Evolutionary conservation across 2,797 vertebrate species (phyloP), one percentile per base, ranked within the genome.

Genomic region (Capromys pilorides): DNA sequence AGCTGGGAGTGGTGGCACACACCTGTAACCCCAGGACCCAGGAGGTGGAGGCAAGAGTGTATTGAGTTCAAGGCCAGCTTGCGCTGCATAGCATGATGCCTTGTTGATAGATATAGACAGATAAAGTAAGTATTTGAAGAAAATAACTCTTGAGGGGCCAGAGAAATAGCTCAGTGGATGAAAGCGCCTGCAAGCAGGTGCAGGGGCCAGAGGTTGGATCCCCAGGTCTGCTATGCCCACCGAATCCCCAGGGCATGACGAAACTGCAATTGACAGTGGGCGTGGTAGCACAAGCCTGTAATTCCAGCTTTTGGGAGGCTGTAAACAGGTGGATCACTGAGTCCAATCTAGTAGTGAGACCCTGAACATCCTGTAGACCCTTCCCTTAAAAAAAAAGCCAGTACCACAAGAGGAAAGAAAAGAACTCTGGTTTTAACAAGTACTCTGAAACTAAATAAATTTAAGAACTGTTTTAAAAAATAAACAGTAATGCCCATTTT

Each of bases 401-500:
- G 45, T 45, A 45, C 45, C 45, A 45, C 45, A 45, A 45, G 45
- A 45, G 45, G 45, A 45, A 45, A 45, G 45, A 45, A 8, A 87
- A 73, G 59, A 96, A 86, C 57, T 88, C 84, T 73, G 16, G 11
- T 73, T 95, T 86, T 91, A 54, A 49, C 73, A 77, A 77, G 11
- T 93, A 57, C 54, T 93, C 18, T 77, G 75, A 93, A 67, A 80
- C 26, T 71, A 88, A 93, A 51, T 62, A 83, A 67, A 67, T 22
- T 71, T 39, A 73, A 73, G 51, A 85, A 14, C 51, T 57, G 78
- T 81, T 96, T 80, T 54, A 64, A 79, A 71, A 64, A 96, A 94
- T 41, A 91, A 95, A 95, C 24, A 81, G 81, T 59, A 91, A 83
- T 67, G 78, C 49, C 86, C 54, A 87, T 45, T 95, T 91, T 89